Evolutionary conservation across 2,888 invertebrate genomes (phyloP).

Genomic region (Nebria salina): DNA sequence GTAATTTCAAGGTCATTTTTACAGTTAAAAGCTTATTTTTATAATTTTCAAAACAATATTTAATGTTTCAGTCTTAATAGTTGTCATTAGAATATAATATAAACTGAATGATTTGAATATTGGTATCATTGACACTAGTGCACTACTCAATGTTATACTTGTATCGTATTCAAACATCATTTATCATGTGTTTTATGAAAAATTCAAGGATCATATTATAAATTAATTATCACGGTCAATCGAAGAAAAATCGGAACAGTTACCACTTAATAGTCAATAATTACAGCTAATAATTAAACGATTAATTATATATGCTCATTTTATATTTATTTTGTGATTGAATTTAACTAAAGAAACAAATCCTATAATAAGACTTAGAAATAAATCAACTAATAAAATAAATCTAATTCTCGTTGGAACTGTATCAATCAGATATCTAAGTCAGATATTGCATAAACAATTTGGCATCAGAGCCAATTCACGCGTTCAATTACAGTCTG

Average conservation of each 20-base stretch:
- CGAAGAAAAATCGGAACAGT: not conserved
- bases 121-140: not conserved
- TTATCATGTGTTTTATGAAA: not conserved
- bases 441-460: not conserved
- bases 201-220: not conserved
- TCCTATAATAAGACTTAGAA: not conserved
- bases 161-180: not conserved
- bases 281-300: not conserved
- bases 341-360: not conserved
- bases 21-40: too few species aligned
- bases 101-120: not conserved
- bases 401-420: not conserved
- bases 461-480: not conserved
- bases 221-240: not conserved
- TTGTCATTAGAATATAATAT: not conserved
- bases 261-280: too few species aligned
- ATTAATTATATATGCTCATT: too few species aligned
- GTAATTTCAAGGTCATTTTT: conserved; percentile 10
- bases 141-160: not conserved
- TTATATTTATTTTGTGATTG: too few species aligned
- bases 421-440: not conserved
- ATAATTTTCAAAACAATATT: too few species aligned
- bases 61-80: not conserved
- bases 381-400: not conserved
- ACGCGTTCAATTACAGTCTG: not conserved